Base-by-base conservation (phyloP, 1,140 invertebrate species). In the Caenorhabditis briggsae region DNA sequence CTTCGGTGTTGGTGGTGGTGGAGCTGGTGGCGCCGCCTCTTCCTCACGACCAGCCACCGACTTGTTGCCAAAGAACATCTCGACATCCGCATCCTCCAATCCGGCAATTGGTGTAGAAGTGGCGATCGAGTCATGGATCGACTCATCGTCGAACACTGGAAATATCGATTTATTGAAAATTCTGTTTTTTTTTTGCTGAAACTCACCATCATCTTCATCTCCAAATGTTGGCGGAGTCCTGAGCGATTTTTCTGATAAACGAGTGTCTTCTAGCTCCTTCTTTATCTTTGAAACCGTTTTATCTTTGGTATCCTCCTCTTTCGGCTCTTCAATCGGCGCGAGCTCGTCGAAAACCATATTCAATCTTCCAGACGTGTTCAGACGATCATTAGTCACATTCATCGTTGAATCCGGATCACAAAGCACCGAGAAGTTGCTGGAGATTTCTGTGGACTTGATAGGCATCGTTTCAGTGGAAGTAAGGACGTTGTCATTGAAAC, bases 341-440 rank as follows among this genome's bases (percentile, higher is more conserved):
- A 16, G 9, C 70, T 78, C 70, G 50, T 78, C 65, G 23, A 48
- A 85, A 18, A 65, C 33, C 43, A 53, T 23, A 74, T 25, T 85
- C 23, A 46, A 43, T 2, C 23, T 25, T 23, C 16, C 25, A 12
- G 65, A 58, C 2, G 48, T 23, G 23, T 58, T 74, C 48, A 20
- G 25, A 5, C 61, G 48, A 11, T 48, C 46, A 2, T 48, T 43
- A 41, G n/a, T n/a, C 14, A 58, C 0, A 9, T 46, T 48, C 48
- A 78, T 78, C 5, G 70, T 78, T 9, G 61, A 50, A 70, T 85
- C 84, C 0, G 84, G 61, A 85, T 85, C 84, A 33, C 65, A 48
- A 18, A 74, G 65, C 5, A 85, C 84, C 20, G 61, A 74, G 33
- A 74, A 70, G 20, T 65, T 23, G 25, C n/a, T 48, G 8, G 14